phyloP scores from a whole-genome alignment of 2,888 invertebrate species.

The Diploptera punctata region DNA sequence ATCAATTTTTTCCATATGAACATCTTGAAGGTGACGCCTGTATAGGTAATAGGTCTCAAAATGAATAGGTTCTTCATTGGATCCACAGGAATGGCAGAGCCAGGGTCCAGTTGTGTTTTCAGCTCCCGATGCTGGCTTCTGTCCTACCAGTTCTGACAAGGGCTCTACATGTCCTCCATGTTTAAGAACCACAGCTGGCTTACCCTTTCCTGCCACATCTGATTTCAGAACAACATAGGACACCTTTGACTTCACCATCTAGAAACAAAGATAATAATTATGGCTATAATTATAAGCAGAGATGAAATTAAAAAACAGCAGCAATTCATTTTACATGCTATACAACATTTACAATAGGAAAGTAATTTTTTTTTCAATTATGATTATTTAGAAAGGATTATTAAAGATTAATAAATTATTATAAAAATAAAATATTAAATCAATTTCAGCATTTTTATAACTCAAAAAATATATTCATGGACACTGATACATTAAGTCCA shows the following conservation, averaged over 20 bases:
- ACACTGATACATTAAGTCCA: too few species aligned
- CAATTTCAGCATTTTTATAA: too few species aligned
- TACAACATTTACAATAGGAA: too few species aligned
- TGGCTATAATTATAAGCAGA: too few species aligned
- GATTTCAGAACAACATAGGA: conserved; percentile 60
- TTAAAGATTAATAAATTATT: too few species aligned
- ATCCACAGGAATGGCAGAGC: conserved; percentile 80
- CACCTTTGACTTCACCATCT: conserved; percentile 52
- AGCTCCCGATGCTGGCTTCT: conserved; percentile 47
- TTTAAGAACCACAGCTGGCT: conserved; percentile 35
- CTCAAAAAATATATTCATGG: too few species aligned
- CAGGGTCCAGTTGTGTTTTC: conserved; percentile 68
- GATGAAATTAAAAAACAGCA: too few species aligned
- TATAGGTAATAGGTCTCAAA: conserved; percentile 82
- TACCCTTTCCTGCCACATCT: conserved; percentile 50
- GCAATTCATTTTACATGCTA: too few species aligned
- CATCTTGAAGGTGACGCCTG: conserved; percentile 72
- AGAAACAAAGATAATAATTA: conserved; percentile 54
- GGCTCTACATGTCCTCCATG: conserved; percentile 35
- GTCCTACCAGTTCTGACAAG: conserved; percentile 34
- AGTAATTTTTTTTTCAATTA: too few species aligned
- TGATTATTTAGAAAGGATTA: too few species aligned
- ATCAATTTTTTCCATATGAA: conserved; percentile 80
- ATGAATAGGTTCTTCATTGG: conserved; percentile 68
- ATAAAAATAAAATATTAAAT: too few species aligned